These are phyloP conservation scores for Escarpia spicata DNA, from an alignment of 2,888 invertebrate genomes.

Conservation along the genomic window DNA sequence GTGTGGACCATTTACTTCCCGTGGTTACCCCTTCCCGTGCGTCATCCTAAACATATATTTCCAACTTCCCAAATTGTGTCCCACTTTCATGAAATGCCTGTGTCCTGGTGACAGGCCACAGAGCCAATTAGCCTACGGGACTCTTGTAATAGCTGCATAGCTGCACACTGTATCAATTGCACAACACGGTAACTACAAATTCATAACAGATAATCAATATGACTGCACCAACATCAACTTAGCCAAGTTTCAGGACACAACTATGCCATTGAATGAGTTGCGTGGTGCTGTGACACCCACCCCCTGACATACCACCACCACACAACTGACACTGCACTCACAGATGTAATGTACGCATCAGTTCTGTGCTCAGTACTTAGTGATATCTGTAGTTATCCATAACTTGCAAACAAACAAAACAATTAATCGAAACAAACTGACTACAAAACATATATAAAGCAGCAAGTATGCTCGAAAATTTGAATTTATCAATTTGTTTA, in stretches of 20 bases:
- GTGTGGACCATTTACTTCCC: too few relatives aligned
- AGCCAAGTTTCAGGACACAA: background rate
- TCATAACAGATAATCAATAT: conserved; percentile 2
- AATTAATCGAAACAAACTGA: background rate
- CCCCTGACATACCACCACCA: background rate
- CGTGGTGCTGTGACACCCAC: background rate
- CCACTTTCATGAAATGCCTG: background rate
- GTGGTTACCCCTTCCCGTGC: too few relatives aligned
- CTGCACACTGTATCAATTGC: background rate
- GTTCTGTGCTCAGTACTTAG: background rate
- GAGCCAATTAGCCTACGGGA: background rate
- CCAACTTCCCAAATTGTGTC: background rate
- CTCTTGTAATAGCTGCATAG: background rate
- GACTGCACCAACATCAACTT: background rate
- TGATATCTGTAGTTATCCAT: background rate
- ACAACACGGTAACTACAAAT: background rate
- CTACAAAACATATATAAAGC: background rate
- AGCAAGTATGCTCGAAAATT: background rate
- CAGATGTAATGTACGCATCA: too few relatives aligned
- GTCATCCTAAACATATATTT: background rate
- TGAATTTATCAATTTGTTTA: background rate
- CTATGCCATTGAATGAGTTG: background rate
- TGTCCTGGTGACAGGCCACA: background rate
- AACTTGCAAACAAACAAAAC: background rate
- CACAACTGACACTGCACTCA: too few relatives aligned